phyloP scores from a whole-genome alignment of 2,113 vertebrate species.

The Pandion haliaetus region DNA sequence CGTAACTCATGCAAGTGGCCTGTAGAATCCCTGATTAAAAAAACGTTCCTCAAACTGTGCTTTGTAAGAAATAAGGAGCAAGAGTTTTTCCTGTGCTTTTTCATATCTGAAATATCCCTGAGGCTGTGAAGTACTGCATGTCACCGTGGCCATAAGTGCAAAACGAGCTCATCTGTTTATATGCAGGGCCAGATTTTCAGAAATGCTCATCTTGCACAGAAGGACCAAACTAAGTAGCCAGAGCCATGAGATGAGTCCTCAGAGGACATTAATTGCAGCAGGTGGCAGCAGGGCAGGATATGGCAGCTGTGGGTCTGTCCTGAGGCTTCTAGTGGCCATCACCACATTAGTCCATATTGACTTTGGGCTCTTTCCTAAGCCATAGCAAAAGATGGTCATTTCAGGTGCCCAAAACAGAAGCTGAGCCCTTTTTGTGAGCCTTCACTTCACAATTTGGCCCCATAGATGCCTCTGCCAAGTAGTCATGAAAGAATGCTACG shows the following conservation, averaged over 20 bases:
- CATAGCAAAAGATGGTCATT: neutral
- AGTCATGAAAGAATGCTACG: fast-evolving
- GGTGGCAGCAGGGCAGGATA: neutral
- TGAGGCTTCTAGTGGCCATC: fast-evolving
- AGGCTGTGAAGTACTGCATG: neutral
- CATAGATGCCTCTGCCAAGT: neutral
- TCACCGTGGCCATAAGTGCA: too few relatives aligned
- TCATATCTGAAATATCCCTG: neutral
- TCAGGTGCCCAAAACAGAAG: neutral
- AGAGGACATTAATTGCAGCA: too few relatives aligned
- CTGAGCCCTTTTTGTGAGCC: neutral
- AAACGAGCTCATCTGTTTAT: neutral
- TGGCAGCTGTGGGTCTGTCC: fast-evolving
- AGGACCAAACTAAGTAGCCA: neutral
- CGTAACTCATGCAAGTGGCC: neutral
- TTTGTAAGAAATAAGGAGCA: neutral
- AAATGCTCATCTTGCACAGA: neutral
- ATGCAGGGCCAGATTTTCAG: neutral
- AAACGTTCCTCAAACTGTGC: neutral
- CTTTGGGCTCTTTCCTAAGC: neutral
- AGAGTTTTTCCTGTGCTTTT: neutral
- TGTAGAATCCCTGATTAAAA: neutral
- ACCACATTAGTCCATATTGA: neutral
- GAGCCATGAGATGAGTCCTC: neutral
- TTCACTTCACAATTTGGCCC: neutral